Evolutionary conservation across 2,113 vertebrate genomes (phyloP).

Genomic region (Hydrochoerus hydrochaeris): DNA sequence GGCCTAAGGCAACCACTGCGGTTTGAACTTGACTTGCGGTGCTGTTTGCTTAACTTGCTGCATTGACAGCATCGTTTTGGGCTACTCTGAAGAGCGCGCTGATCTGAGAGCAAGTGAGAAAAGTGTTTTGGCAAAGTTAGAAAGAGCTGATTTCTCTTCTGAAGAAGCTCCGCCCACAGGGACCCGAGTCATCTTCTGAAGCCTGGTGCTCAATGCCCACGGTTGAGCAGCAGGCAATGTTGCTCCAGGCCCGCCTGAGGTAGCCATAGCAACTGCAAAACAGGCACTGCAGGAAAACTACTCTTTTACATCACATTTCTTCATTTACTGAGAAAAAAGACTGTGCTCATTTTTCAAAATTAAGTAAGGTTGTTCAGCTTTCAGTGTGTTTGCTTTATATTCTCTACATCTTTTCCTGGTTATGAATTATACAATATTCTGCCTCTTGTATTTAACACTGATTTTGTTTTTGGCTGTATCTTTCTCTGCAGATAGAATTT

Average conservation of each 20-base stretch:
- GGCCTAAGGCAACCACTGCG: background rate
- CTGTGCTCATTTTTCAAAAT: background rate
- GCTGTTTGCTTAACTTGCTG: background rate
- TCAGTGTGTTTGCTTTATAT: background rate
- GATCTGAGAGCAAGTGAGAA: background rate
- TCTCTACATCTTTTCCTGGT: background rate
- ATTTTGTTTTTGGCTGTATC: background rate
- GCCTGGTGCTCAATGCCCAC: fast-evolving
- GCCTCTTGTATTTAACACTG: background rate
- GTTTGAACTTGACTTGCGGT: background rate
- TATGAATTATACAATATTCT: background rate
- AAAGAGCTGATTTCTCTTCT: background rate
- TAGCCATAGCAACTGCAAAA: background rate
- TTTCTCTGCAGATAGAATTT: background rate
- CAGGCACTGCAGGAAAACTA: background rate
- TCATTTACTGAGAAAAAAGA: background rate
- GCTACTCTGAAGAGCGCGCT: background rate
- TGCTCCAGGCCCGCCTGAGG: background rate
- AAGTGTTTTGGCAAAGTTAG: background rate
- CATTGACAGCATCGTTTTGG: background rate
- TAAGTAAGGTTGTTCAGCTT: background rate
- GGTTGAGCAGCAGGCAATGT: background rate
- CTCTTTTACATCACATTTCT: background rate
- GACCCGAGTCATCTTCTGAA: background rate
- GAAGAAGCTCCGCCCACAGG: background rate